A percentile compares a stretch with the other conserved stretches of the same genome.
Evolutionary conservation across 2,113 vertebrate genomes (phyloP).

Genomic region (Furnarius figulus): DNA sequence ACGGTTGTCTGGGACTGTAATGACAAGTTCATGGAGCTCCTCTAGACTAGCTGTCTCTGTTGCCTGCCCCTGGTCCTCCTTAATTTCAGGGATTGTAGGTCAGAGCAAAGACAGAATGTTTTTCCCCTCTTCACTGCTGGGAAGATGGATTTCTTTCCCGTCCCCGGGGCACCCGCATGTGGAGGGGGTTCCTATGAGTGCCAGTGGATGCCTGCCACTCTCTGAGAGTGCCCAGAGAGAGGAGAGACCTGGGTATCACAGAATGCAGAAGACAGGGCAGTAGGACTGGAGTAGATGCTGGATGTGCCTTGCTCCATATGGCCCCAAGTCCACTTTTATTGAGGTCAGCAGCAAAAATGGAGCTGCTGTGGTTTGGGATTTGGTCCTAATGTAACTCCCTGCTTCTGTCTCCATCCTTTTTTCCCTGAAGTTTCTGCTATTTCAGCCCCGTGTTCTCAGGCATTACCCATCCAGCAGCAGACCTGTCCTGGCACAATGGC

Average conservation of each 20-base stretch:
- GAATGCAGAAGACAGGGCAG: accelerated
- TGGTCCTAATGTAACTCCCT: neutral
- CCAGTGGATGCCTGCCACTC: accelerated
- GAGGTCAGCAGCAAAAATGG: neutral
- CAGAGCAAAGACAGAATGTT: neutral
- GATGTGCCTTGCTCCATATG: neutral
- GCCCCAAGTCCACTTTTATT: neutral
- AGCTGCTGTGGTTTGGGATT: neutral
- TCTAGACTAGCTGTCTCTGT: neutral
- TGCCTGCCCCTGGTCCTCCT: slow-evolving; percentile 5
- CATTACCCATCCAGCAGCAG: neutral
- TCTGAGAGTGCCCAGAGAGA: neutral
- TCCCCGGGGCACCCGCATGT: accelerated
- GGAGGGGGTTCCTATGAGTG: neutral
- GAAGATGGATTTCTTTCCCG: neutral
- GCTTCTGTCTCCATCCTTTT: neutral
- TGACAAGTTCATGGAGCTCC: neutral
- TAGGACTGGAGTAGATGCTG: neutral
- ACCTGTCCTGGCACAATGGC: neutral
- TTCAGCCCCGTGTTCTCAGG: neutral
- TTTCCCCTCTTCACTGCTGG: neutral
- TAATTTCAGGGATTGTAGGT: neutral
- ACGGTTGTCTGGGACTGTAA: neutral
- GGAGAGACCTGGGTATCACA: neutral
- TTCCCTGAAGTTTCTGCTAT: neutral